Evolutionary conservation across 2,888 invertebrate species (phyloP).

Genomic region (Mechanitis mazaeus): DNA sequence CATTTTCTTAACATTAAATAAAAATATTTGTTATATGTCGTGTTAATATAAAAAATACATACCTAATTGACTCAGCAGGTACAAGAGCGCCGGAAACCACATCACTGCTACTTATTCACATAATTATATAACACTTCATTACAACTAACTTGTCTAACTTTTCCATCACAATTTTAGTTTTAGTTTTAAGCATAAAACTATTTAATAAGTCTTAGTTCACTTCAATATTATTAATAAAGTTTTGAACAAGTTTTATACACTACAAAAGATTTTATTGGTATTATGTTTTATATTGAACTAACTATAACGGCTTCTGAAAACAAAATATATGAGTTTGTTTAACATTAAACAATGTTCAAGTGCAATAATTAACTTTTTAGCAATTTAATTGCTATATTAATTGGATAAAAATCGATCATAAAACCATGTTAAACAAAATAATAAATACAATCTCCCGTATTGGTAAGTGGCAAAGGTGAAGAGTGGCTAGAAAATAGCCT

Average conservation of each 20-base stretch:
- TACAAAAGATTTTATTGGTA: neutral
- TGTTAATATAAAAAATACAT: conserved; percentile 35
- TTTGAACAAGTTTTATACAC: neutral
- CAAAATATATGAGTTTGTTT: no score
- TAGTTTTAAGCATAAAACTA: neutral
- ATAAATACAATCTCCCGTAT: conserved; percentile 15
- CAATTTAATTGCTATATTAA: neutral
- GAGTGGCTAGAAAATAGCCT: conserved; percentile 24
- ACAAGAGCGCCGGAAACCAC: conserved; percentile 61
- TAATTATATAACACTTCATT: conserved; percentile 43
- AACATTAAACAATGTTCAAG: no score
- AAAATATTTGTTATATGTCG: neutral
- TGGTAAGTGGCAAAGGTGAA: conserved; percentile 21
- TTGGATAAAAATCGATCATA: conserved; percentile 4
- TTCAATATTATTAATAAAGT: no score
- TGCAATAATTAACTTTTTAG: no score
- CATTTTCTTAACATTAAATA: neutral
- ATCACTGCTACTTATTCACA: conserved; percentile 64
- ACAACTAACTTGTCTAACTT: conserved; percentile 1
- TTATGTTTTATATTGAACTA: no score
- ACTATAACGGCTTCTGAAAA: no score
- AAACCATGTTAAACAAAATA: conserved; percentile 7
- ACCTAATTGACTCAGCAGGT: conserved; percentile 61
- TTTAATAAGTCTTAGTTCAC: no score
- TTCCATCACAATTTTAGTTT: conserved; percentile 19